Evolutionary conservation across 2,797 vertebrate genomes (phyloP).

Genomic region (Hephaestus fuliginosus): DNA sequence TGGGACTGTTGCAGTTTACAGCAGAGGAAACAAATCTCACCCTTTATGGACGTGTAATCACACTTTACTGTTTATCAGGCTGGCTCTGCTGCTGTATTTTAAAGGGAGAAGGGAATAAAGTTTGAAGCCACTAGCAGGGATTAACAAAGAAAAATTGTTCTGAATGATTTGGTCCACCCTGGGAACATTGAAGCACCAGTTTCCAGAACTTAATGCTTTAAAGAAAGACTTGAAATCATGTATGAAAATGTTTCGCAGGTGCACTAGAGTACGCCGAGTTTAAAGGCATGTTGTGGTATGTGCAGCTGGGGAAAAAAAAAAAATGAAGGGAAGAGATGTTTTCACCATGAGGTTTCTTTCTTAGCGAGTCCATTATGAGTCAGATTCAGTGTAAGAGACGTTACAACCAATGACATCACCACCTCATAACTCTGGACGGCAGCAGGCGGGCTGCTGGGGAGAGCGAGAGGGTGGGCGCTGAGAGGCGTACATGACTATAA

Average conservation of each 20-base stretch:
- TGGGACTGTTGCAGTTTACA: conserved; percentile 24
- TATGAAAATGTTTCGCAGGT: neutral
- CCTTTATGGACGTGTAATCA: conserved; percentile 45
- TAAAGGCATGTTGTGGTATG: conserved; percentile 9
- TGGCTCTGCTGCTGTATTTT: conserved; percentile 7
- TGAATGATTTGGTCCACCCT: neutral
- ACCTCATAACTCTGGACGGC: conserved; percentile 59
- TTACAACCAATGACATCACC: conserved; percentile 76
- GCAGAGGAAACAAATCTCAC: conserved; percentile 24
- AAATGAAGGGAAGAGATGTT: neutral
- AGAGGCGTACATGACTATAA: conserved; percentile 55
- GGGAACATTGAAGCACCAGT: neutral
- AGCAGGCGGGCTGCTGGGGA: conserved; percentile 59
- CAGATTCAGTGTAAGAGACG: conserved; percentile 58
- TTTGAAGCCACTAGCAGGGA: neutral
- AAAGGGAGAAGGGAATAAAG: neutral
- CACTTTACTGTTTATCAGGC: conserved; percentile 28
- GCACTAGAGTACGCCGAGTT: neutral
- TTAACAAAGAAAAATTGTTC: neutral
- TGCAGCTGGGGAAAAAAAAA: conserved; percentile 7
- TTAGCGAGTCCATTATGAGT: conserved; percentile 39
- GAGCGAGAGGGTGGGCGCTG: conserved; percentile 46
- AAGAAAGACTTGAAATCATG: neutral
- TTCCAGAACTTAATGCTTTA: neutral
- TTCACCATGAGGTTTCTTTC: conserved; percentile 55